Evolutionary conservation across 23 tunicate species (phyloP), one percentile per base, ranked within the genome.

Genomic region (Trididemnum clinides): DNA sequence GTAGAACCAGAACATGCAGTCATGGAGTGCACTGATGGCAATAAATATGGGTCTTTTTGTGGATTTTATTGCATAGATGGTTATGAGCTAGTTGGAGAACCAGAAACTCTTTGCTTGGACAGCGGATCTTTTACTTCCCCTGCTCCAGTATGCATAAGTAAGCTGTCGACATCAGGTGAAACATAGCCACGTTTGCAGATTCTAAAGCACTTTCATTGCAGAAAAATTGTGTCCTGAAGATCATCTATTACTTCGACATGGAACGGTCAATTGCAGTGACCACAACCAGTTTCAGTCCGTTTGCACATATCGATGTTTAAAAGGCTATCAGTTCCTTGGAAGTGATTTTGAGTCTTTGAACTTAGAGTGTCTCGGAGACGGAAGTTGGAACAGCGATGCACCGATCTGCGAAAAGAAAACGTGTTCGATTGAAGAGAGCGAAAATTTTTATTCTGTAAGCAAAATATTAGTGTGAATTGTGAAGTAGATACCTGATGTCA

Each of bases 381-480:
- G 54, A 22, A 21, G 51, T 10, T 92, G 97, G 97, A 44, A 59
- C 25, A 27, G 37, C 18, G 86, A 51, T 12, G 57, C 83, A 23
- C 92, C 97, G 12, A 88, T 87, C 23, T 92, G 97, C 66, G 97
- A 92, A 50, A 85, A 78, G 77, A 84, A 50, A 23, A 87, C 92
- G 5, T 92, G 97, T 62, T 69, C 92, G 7, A 29, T 35, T 29
- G 73, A 84, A 5, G 66, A 71, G 2, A 74, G 74, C 50, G 89
- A 85, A 85, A 78, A 73, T 23, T 85, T 85, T 57, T 12, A 58
- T 1, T 57, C 54, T 37, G 89, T 85, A 34, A 74, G 89, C 33
- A 34, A 5, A 19, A 29, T 3, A 69, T 29, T 63, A 22, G 21
- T 7, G 15, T 44, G n/a, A n/a, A n/a, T n/a, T n/a, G n/a, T n/a